Base-by-base conservation (phyloP, 2,888 invertebrate species). In the Aleiodes leptofemur region DNA sequence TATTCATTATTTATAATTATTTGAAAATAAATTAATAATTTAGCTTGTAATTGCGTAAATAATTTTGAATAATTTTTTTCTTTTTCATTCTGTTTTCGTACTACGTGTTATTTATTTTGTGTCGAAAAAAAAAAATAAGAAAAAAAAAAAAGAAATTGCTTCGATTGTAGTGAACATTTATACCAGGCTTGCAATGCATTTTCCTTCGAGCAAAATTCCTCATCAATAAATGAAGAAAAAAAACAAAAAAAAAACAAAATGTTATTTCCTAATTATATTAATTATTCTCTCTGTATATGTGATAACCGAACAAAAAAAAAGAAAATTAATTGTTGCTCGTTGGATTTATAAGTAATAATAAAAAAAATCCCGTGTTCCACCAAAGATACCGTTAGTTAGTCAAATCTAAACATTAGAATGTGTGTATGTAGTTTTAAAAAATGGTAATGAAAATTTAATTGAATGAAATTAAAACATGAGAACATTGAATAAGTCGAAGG, bases 321-420 rank as follows among this genome's bases (percentile, higher is more conserved):
- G 23, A 23, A 23, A 23, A 71, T 64, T 73, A 69, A 78, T 77
- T 77, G 74, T 75, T 73, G 76, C 71, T 76, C 69, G 66, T 74
- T 74, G 73, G 77, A 68, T 53, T 16, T 16, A 16, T 73, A 14
- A 68, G 48, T 55, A 38, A 55, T 23, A 50, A 34, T 23, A 23
- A 66, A 29, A 66, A 68, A 29, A 43, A 50, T 31, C 68, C 68
- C 51, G 31, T 50, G n/a, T 68, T 68, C 51, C 34, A 29, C 51
- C n/a, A 51, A 51, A 55, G 34, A 50, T 43, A 61, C 8, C 11
- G 51, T 61, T 61, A 61, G 61, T 50, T 53, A 72, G 51, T 14
- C 61, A 34, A 31, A 51, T 34, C 61, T 38, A 23, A 61, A 53
- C 11, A 61, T 53, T 64, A 66, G 43, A 29, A 68, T n/a, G 38